Base-by-base conservation (phyloP, 2,888 invertebrate genomes). In the Macrophya alboannulata region DNA sequence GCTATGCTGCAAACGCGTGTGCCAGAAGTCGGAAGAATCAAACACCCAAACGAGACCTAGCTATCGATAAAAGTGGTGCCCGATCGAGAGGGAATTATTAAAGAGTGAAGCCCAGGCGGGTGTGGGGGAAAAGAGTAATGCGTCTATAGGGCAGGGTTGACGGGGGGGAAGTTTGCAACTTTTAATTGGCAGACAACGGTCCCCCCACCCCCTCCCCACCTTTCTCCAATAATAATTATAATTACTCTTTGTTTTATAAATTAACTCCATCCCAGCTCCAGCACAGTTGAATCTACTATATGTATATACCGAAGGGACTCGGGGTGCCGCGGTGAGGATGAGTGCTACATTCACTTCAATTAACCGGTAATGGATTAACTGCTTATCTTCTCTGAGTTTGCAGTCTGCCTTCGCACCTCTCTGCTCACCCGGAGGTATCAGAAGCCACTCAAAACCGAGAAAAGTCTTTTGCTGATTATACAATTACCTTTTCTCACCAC, bases 281-380 rank as follows among this genome's bases (percentile, higher is more conserved):
- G 77, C 77, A 17, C 51, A 51, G 77, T 77, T 77, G 51, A 51
- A 77, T 77, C 77, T 77, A 77, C 77, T 77, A 25, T 77, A 25
- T 77, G 76, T 59, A 59, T 62, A 62, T 45, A 62, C 81, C 81
- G 48, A 85, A 45, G 85, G 65, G 71, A 83, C 77, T 81, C 85
- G 85, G 85, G 9, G 85, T 37, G 79, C 79, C 62, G 71, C 82
- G 76, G 51, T 62, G 71, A 31, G 86, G 87, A 86, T 43, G 84
- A 74, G 85, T 87, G 88, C 87, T 89, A 87, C 89, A 88, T 90
- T 89, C 88, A 88, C 90, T 91, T 91, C 88, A 90, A 90, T 90
- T 90, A 90, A 90, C 90, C 88, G 88, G 90, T 91, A 91, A 90
- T 91, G 90, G 89, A 90, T 90, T 91, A 90, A 90, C 89, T 88